Base-by-base conservation (phyloP, 2,888 invertebrate species). In the Hirtodrosophila alboralis region DNA sequence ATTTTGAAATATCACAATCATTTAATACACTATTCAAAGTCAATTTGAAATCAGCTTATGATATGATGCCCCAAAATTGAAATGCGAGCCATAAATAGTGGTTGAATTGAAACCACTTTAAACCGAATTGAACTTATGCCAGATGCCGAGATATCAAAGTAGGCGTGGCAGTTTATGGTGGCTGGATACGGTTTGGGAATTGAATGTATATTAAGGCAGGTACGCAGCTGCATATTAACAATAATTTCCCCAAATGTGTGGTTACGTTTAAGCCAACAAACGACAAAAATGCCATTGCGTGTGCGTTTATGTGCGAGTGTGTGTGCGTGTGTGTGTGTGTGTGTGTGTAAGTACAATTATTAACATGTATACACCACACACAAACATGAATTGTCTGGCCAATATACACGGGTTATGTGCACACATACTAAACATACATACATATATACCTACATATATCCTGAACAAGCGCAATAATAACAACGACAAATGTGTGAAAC, bases 161-260 rank as follows among this genome's bases (percentile, higher is more conserved):
- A 40, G 34, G 21, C 27, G 40, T 13, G n/a, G 8, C 31, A 37
- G 28, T 51, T 74, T 60, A 51, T 21, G 53, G 73, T 16, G 12
- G 34, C 30, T 47, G 13, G 10, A 33, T 53, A 44, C 33, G 44
- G 30, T 54, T 43, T 64, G 37, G 44, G 23, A 38, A 38, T 37
- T 27, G 60, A 9, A 16, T 30, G 48, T 70, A 52, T 48, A 71
- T 58, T 53, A 48, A 45, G 28, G 51, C 59, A 54, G 67, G 62
- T 66, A 57, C 81, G 61, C 81, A 83, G 86, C 81, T 83, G 81
- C 84, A 85, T 86, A 73, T 87, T 85, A 75, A 83, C 84, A 70
- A 76, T 87, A 63, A 83, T 83, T 86, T 75, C 68, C 81, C 81
- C 81, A 85, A 87, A 83, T 79, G 81, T 73, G 74, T 53, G 87